Conservation (phyloP, 2,113 vertebrate genomes). For the Sapajus apella region DNA sequence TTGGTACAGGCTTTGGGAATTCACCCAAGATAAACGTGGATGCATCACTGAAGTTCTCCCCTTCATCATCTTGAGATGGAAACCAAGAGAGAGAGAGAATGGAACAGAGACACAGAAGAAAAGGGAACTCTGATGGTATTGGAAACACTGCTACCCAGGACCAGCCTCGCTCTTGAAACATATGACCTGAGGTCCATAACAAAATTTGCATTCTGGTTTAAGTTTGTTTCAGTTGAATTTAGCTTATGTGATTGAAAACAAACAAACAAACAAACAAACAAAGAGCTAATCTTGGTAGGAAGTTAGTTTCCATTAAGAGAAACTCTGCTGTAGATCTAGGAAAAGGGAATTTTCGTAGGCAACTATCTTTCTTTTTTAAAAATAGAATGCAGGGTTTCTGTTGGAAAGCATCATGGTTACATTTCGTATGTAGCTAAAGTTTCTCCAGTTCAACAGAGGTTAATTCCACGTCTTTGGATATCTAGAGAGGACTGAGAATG, state of each 20-base stretch:
- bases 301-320: neutral
- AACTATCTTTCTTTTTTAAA: neutral
- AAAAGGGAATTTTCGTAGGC: neutral
- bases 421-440: neutral
- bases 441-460: neutral
- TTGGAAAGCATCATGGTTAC: neutral
- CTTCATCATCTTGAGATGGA: neutral
- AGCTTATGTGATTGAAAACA: neutral
- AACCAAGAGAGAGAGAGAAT: neutral
- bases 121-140: neutral
- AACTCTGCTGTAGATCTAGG: neutral
- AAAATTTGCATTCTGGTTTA: neutral
- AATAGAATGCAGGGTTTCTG: neutral
- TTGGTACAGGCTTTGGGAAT: neutral
- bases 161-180: neutral
- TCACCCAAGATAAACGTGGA: neutral
- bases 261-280: too few species aligned
- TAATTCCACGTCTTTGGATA: neutral
- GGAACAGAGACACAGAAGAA: neutral
- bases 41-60: neutral
- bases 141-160: neutral
- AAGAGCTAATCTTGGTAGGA: neutral
- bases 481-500: neutral
- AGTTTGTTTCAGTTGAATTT: neutral
- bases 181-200: neutral